Evolutionary conservation across 2,113 vertebrate genomes (phyloP).

Genomic region (Nesospiza acunhae): DNA sequence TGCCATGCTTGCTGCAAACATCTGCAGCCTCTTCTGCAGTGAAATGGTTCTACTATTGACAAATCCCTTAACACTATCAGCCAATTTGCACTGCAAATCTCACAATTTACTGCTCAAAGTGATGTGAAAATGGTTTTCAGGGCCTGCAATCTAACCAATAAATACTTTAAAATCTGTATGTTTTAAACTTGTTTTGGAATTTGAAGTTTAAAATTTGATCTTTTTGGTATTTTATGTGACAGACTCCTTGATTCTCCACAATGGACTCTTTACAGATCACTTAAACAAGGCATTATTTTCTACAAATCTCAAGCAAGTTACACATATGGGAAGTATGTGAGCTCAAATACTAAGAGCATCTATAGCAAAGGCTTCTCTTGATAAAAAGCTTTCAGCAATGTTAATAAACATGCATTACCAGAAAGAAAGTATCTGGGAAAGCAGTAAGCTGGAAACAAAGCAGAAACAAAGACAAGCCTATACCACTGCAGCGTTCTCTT

Average conservation of each 20-base stretch:
- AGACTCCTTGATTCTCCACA: background rate
- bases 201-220: background rate
- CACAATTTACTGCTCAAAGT: background rate
- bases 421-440: background rate
- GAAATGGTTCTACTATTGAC: background rate
- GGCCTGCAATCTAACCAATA: background rate
- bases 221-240: background rate
- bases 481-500: background rate
- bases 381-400: background rate
- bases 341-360: background rate
- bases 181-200: background rate
- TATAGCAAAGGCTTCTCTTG: background rate
- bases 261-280: background rate
- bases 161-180: background rate
- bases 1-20: background rate
- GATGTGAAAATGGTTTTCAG: background rate
- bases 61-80: background rate
- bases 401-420: background rate
- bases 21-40: background rate
- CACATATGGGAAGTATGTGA: background rate
- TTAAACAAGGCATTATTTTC: background rate
- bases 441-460: background rate
- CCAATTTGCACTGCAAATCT: background rate
- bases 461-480: slow-evolving; percentile 4
- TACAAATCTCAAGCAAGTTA: background rate